Evolutionary conservation across 2,113 vertebrate genomes (phyloP), one percentile per base, ranked within the genome.

Genomic region (Hypomesus transpacificus): DNA sequence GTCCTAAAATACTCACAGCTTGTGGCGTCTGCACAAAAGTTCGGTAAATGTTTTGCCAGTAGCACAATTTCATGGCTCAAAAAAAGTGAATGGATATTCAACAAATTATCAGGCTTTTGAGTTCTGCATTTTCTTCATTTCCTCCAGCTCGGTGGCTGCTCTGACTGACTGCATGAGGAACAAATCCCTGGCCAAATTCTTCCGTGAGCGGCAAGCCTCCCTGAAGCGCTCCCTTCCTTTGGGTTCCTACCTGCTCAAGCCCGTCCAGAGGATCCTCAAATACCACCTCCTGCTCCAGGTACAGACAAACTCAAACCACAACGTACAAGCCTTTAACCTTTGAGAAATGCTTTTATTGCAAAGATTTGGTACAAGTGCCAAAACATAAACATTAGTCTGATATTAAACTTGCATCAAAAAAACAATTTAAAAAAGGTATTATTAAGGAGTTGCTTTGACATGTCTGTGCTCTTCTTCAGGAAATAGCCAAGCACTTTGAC

Each of bases 271-370:
- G 87, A 96, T 98, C 87, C 94, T 98, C 71, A 98, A 98, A 71
- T 98, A 98, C 85, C 96, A 98, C 85, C 86, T 98, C 65, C 91
- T 98, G 77, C 93, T 98, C 11, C 96, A 98, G 95, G 96, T 97
- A 50, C 3, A 59, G 52, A 52, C 39, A 9, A 46, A 11, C 39
- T 46, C 39, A 46, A 46, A 46, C 39, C 39, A 46, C 39, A 46
- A 13, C 7, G 39, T 46, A 46, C 39, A 46, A 46, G 7, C 9
- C 7, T 46, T 46, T 9, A 11, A 7, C 39, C 1, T 46, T 20
- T 17, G 11, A n/a, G 16, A 18, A 56, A 20, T 56, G 7, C 16
- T 18, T 56, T 18, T 56, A 20, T 18, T 18, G 54, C 16, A 17
- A 56, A 56, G 4, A 56, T 56, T 56, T 56, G 54, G 4, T 56